A percentile compares a stretch with the other conserved stretches of the same genome.
These are phyloP conservation scores for Hoplias malabaricus DNA, from an alignment of 2,113 vertebrate species.

Conservation along the genomic window DNA sequence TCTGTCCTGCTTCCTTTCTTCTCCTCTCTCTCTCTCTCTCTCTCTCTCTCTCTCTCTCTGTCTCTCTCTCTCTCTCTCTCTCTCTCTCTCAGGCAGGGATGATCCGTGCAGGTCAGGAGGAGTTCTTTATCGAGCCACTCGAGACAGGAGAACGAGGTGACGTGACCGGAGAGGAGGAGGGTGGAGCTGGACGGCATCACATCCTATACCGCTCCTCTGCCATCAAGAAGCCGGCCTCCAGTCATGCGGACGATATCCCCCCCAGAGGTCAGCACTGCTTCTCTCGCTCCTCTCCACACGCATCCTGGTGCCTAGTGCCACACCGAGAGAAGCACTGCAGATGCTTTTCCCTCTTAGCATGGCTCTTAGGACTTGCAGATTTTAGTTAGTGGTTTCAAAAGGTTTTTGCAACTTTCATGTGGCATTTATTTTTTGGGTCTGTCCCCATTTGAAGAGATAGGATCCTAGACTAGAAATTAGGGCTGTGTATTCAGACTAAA, in stretches of 20 bases:
- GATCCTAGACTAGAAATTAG: too few species aligned
- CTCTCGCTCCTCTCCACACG: neutral
- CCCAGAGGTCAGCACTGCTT: constrained; percentile 73
- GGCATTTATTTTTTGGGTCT: too few species aligned
- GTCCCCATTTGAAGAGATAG: too few species aligned
- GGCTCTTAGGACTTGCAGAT: too few species aligned
- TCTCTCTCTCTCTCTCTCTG: constrained; percentile 63
- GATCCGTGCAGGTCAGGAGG: constrained; percentile 84
- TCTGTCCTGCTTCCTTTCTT: neutral
- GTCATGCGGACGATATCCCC: constrained; percentile 46
- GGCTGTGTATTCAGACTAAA: too few species aligned
- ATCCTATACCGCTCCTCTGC: constrained; percentile 82
- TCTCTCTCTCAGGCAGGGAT: constrained; percentile 79
- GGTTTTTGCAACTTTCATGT: too few species aligned
- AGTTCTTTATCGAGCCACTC: constrained; percentile 89
- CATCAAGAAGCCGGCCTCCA: constrained; percentile 59
- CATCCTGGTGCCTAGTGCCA: constrained; percentile 14
- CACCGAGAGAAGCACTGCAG: neutral
- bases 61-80: neutral
- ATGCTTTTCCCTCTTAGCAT: neutral
- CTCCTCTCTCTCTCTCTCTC: neutral
- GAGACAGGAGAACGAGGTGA: constrained; percentile 69
- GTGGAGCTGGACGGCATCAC: constrained; percentile 73
- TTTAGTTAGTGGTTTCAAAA: too few species aligned
- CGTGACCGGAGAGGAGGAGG: constrained; percentile 65